Percentiles rank a stretch among this genome's conserved stretches.
phyloP scores from a whole-genome alignment of 2,888 invertebrate genomes.

The Hyles lineata region DNA sequence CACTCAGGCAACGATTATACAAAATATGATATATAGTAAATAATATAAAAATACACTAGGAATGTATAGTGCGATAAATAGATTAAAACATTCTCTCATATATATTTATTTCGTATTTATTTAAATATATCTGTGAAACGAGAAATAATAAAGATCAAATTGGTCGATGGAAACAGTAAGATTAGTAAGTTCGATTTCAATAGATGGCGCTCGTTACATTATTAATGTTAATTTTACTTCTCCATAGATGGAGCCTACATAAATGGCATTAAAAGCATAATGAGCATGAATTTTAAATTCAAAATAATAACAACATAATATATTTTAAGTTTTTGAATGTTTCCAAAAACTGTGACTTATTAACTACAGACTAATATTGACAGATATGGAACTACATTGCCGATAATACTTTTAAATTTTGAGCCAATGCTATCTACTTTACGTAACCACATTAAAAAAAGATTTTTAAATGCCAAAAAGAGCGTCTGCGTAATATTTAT shows the following conservation, averaged over 20 bases:
- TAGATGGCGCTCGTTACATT: slow-evolving; percentile 13
- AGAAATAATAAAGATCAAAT: slow-evolving; percentile 14
- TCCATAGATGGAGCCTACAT: slow-evolving; percentile 9
- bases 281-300: slow-evolving; percentile 25
- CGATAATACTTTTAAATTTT: slow-evolving; percentile 3
- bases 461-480: not conserved
- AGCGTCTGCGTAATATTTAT: slow-evolving; percentile 7
- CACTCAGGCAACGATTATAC: slow-evolving; percentile 31
- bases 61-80: slow-evolving; percentile 60
- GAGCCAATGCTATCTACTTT: not conserved
- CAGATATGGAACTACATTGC: not conserved
- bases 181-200: slow-evolving; percentile 13
- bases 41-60: slow-evolving; percentile 61
- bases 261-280: slow-evolving; percentile 4
- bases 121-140: slow-evolving; percentile 13
- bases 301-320: not conserved
- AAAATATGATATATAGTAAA: slow-evolving; percentile 48
- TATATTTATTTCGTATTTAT: slow-evolving; percentile 8
- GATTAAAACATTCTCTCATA: slow-evolving; percentile 22
- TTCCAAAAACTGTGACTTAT: too few relatives aligned
- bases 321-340: too few relatives aligned
- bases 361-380: too few relatives aligned
- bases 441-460: not conserved
- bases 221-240: not conserved
- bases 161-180: slow-evolving; percentile 11